A percentile compares a stretch with the other conserved stretches of the same genome.
Evolutionary conservation across 1,140 invertebrate species (phyloP).

Genomic region (Drosophila repleta): DNA sequence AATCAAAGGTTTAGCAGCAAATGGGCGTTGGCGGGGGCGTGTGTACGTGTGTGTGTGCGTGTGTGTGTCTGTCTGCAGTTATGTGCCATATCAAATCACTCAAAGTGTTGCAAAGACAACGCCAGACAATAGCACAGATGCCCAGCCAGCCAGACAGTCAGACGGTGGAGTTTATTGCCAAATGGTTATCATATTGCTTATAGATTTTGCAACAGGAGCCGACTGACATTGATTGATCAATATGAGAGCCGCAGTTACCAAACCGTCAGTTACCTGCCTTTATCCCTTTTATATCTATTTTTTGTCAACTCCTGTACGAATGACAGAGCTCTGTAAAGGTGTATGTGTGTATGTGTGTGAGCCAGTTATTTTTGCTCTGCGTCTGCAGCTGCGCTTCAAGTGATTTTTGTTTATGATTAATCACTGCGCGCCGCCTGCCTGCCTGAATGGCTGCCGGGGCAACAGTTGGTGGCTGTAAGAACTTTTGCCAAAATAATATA

Average conservation of each 20-base stretch:
- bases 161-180: constrained; percentile 69
- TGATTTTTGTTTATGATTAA: constrained; percentile 68
- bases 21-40: background rate
- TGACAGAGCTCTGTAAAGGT: constrained; percentile 18
- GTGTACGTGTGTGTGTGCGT: constrained; percentile 1
- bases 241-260: constrained; percentile 65
- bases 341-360: background rate
- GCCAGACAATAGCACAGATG: constrained; percentile 40
- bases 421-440: constrained; percentile 52
- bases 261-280: constrained; percentile 40
- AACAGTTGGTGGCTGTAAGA: constrained; percentile 45
- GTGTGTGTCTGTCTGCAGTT: constrained; percentile 29
- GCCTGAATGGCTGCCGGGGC: too few relatives aligned
- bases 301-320: constrained; percentile 67
- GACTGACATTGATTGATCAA: constrained; percentile 80
- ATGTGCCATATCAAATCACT: constrained; percentile 76
- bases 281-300: constrained; percentile 11
- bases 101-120: constrained; percentile 72
- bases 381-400: constrained; percentile 43
- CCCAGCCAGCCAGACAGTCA: constrained; percentile 12
- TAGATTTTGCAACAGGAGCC: constrained; percentile 61
- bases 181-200: constrained; percentile 83
- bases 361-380: background rate
- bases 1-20: constrained; percentile 60
- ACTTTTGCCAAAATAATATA: constrained; percentile 47